Base-by-base conservation (phyloP, 2,113 vertebrate species). In the Dunckerocampus dactyliophorus region DNA sequence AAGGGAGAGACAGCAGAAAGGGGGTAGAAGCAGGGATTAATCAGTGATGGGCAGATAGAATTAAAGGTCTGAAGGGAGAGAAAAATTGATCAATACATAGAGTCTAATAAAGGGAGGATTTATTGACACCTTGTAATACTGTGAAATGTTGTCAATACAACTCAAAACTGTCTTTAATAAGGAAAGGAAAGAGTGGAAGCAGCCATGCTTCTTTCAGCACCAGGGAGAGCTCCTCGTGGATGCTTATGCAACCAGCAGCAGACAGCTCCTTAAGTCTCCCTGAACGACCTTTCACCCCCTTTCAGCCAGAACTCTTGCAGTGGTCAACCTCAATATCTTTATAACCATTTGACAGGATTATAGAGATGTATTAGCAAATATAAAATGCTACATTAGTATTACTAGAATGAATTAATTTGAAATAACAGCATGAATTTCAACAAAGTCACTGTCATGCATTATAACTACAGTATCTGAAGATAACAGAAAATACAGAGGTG, bases 71-170 rank as follows among this genome's bases (percentile, higher is more conserved):
- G 67, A 69, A 46, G 62, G 46, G 50, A 77, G 47, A n/a, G 21
- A 8, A 62, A 67, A 70, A 69, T 57, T 48, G 78, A 85, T 88
- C 84, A 67, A 86, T 88, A 85, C 62, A 6, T 7, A 4, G 54
- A 74, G 63, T 85, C 66, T 81, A 84, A 85, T 85, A 86, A 85
- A 85, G 55, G 70, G 39, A 75, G 81, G 86, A 86, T 81, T 87
- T 81, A 85, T 81, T 74, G 75, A 71, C 77, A 77, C 75, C 70
- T 71, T 46, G 71, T 67, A 81, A 84, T 81, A 81, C 81, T 67
- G 68, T 80, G 71, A 86, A 73, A 47, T 24, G 46, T 63, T 50
- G 67, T 84, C 79, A 81, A 84, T 81, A 81, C 42, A 55, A 72
- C 70, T 80, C 70, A 69, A 58, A 62, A 76, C 52, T 69, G 60